These are phyloP conservation scores for Columba guinea DNA, from an alignment of 2,797 vertebrate species.

Conservation along the genomic window DNA sequence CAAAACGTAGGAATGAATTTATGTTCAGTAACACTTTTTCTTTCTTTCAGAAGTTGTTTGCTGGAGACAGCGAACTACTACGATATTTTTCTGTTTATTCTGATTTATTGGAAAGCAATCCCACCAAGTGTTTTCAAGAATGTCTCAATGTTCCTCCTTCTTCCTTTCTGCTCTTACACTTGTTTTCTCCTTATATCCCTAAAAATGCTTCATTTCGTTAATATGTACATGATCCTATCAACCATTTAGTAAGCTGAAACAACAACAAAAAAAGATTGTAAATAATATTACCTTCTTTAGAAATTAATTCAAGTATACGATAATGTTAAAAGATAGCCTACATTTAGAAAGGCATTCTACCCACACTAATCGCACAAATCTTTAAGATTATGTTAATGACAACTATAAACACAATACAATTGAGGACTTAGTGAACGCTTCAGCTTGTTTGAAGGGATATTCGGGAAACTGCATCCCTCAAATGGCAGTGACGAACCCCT, in stretches of 20 bases:
- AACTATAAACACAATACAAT: rapidly evolving
- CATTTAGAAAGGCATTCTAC: not conserved
- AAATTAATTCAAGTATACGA: not conserved
- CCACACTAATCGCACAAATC: not conserved
- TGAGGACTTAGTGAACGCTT: not conserved
- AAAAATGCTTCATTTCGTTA: not conserved
- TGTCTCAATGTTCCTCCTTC: not conserved
- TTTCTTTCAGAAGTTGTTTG: not conserved
- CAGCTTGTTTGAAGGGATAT: not conserved
- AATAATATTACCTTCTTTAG: not conserved
- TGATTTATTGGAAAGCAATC: not conserved
- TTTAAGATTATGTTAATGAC: not conserved
- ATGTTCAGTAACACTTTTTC: not conserved
- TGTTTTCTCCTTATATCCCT: not conserved
- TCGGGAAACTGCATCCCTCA: not conserved
- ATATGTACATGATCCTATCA: not conserved
- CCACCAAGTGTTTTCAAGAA: not conserved
- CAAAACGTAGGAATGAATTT: not conserved
- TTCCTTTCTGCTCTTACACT: not conserved
- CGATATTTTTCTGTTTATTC: not conserved
- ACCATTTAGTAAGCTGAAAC: not conserved
- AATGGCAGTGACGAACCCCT: not conserved
- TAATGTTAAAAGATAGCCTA: not conserved
- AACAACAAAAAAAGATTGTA: not conserved
- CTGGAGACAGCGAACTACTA: not conserved